Evolutionary conservation across 1,140 invertebrate genomes (phyloP).

Genomic region (Heliconius melpomene): DNA sequence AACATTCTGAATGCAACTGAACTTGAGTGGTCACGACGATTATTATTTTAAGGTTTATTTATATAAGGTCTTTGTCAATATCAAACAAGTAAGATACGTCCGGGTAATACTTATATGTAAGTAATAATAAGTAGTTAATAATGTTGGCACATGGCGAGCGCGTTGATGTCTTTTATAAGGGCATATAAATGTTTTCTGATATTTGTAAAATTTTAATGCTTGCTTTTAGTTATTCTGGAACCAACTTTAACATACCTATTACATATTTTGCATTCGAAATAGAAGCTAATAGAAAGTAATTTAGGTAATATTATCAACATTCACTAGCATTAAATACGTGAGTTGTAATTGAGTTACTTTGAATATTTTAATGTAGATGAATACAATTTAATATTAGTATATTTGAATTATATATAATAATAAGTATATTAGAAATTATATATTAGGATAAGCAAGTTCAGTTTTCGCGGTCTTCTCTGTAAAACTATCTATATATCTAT

Average conservation of each 20-base stretch:
- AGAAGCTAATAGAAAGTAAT: too few relatives aligned
- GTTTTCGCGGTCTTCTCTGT: too few relatives aligned
- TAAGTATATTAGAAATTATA: neutral
- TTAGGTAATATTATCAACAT: too few relatives aligned
- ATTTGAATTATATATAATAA: neutral
- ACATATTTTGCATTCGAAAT: too few relatives aligned
- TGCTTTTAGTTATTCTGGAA: too few relatives aligned
- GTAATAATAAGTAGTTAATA: neutral
- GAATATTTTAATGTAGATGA: too few relatives aligned
- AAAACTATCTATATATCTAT: too few relatives aligned
- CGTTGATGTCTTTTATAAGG: constrained; percentile 40
- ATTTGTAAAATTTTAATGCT: neutral
- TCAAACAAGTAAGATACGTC: neutral
- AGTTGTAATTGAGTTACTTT: too few relatives aligned
- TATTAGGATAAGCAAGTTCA: neutral
- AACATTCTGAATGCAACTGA: constrained; percentile 22
- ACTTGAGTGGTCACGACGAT: constrained; percentile 18
- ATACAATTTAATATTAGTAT: neutral
- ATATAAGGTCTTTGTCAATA: constrained; percentile 29
- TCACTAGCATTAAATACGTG: too few relatives aligned
- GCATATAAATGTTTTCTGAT: neutral
- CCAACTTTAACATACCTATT: too few relatives aligned
- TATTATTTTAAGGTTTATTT: constrained; percentile 21
- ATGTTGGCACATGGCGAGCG: neutral
- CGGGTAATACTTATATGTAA: neutral